These are phyloP conservation scores for Didymodactylos carnosus DNA, from an alignment of 2,888 invertebrate species.

Conservation along the genomic window DNA sequence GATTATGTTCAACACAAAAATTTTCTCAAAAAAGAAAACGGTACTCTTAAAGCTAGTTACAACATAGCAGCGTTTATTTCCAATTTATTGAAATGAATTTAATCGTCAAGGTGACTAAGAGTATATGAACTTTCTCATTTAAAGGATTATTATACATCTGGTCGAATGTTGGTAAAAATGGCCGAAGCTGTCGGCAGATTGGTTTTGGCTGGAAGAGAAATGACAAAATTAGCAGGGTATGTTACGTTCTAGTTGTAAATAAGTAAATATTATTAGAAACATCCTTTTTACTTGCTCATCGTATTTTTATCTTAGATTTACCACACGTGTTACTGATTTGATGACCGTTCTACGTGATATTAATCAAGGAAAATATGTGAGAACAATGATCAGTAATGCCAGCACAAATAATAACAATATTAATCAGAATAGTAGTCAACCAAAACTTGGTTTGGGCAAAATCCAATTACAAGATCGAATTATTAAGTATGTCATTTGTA, in stretches of 20 bases:
- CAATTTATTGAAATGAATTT: no score
- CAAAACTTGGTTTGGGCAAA: constrained; percentile 52
- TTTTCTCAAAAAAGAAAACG: no score
- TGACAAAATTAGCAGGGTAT: constrained; percentile 68
- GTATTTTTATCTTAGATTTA: constrained; percentile 42
- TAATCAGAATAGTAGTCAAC: constrained; percentile 3
- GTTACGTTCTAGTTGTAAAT: neutral
- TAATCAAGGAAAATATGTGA: constrained; percentile 44
- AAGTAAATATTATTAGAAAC: neutral
- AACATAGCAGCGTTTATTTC: no score
- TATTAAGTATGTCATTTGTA: constrained; percentile 21
- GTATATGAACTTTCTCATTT: no score
- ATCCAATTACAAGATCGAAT: constrained; percentile 62
- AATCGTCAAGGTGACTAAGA: no score
- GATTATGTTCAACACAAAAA: no score
- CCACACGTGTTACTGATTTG: constrained; percentile 72
- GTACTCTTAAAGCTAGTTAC: no score
- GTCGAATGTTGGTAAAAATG: constrained; percentile 79
- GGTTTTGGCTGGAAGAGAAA: constrained; percentile 65
- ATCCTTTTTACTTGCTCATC: neutral
- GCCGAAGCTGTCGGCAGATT: constrained; percentile 45
- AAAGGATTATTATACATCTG: constrained; percentile 80
- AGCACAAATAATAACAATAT: neutral
- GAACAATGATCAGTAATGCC: constrained; percentile 44
- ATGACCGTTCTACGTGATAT: constrained; percentile 55